Conservation (phyloP, 1,140 invertebrate genomes). For the Piezodorus guildinii region DNA sequence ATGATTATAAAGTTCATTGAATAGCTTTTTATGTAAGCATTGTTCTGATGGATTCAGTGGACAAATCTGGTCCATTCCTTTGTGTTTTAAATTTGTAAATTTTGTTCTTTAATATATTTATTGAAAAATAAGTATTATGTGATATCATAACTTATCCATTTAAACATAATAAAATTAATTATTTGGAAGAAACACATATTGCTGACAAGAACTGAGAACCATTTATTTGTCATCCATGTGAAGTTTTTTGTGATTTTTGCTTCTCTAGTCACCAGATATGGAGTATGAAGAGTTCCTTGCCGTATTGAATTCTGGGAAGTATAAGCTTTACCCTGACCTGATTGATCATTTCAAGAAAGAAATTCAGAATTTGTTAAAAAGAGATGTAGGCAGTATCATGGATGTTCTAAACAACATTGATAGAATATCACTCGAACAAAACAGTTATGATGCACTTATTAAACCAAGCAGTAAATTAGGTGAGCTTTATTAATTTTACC, state of each 20-base stretch:
- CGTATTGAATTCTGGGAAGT: constrained; percentile 42
- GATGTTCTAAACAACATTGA: constrained; percentile 47
- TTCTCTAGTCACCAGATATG: constrained; percentile 48
- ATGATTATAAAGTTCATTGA: no score
- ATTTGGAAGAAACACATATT: no score
- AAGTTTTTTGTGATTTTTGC: constrained; percentile 11
- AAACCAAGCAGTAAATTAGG: constrained; percentile 37
- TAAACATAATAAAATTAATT: no score
- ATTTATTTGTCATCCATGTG: neutral
- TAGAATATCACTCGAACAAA: constrained; percentile 26
- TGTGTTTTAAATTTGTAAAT: no score
- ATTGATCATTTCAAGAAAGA: constrained; percentile 41
- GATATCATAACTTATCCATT: no score
- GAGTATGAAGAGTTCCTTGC: constrained; percentile 42
- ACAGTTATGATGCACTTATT: constrained; percentile 30
- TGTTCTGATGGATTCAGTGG: no score
- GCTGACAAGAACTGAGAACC: no score
- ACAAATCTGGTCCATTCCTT: no score
- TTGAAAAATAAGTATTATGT: no score
- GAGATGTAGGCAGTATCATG: constrained; percentile 47
- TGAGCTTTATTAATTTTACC: constrained; percentile 20
- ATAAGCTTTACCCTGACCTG: constrained; percentile 39
- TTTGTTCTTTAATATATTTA: no score
- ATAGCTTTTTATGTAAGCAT: no score
- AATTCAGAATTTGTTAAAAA: constrained; percentile 39